Percentiles rank a stretch among this genome's conserved stretches.
Conservation (phyloP, 2,797 vertebrate species). For the Megaceryle alcyon region DNA sequence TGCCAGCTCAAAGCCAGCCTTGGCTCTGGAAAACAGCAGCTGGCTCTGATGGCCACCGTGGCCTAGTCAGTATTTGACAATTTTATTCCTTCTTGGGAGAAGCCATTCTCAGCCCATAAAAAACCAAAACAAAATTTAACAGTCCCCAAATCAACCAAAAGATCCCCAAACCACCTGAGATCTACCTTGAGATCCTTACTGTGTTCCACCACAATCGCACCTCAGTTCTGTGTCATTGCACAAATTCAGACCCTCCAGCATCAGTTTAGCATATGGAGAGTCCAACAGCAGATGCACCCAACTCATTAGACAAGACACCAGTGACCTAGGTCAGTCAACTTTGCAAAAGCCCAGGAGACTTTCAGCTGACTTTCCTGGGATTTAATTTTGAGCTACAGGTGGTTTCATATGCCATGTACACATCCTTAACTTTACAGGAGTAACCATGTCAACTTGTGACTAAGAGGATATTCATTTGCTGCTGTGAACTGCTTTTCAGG, state of each 20-base stretch:
- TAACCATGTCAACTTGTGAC: neutral
- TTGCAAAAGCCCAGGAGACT: neutral
- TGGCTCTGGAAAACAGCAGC: neutral
- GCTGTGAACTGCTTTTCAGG: neutral
- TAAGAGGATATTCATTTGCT: neutral
- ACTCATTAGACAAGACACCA: neutral
- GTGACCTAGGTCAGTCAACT: fast-evolving
- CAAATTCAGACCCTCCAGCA: neutral
- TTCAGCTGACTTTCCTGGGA: neutral
- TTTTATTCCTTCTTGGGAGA: neutral
- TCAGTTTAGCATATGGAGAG: fast-evolving
- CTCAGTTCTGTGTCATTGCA: neutral
- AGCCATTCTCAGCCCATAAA: neutral
- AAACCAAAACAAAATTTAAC: neutral
- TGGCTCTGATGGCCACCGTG: fast-evolving
- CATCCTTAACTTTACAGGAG: neutral
- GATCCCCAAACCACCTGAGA: neutral
- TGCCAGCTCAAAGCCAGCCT: neutral
- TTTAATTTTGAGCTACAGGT: neutral
- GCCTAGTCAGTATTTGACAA: fast-evolving
- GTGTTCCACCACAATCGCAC: neutral
- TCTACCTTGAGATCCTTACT: neutral
- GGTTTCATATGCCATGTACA: fast-evolving
- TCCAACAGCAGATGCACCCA: neutral
- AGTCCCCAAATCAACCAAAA: neutral